These are phyloP conservation scores for Cinclus cinclus DNA, from an alignment of 2,113 vertebrate species.

Conservation along the genomic window DNA sequence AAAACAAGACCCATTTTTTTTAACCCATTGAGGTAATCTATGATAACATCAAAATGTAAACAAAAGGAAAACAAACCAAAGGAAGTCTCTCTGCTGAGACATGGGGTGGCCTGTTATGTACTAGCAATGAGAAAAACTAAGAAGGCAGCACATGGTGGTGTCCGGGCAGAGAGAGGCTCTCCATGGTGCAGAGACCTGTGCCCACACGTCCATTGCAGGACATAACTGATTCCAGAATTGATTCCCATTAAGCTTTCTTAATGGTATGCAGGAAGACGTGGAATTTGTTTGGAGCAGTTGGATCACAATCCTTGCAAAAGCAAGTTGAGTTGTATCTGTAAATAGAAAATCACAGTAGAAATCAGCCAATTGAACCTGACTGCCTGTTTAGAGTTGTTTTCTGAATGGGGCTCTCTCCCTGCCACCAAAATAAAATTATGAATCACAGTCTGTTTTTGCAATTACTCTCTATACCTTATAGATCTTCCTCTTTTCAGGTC, in stretches of 20 bases:
- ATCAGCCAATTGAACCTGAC: neutral
- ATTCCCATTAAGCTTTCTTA: neutral
- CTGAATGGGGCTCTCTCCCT: neutral
- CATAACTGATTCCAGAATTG: neutral
- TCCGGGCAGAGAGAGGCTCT: neutral
- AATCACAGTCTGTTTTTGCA: neutral
- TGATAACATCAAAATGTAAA: neutral
- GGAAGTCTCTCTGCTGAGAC: neutral
- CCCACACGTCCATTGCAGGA: fast-evolving
- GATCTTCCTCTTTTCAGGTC: neutral
- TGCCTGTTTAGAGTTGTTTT: neutral
- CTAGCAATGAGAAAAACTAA: neutral
- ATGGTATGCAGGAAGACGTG: neutral
- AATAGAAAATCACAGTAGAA: neutral
- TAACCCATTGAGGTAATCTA: neutral
- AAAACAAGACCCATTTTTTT: neutral
- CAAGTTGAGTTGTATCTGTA: neutral
- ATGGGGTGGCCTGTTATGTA: neutral
- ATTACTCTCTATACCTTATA: neutral
- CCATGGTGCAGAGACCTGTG: neutral
- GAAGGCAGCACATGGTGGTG: neutral
- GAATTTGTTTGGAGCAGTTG: neutral
- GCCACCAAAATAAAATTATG: neutral
- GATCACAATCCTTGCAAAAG: neutral
- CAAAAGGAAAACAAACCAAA: neutral